A percentile compares a stretch with the other conserved stretches of the same genome.
Evolutionary conservation across 2,113 vertebrate genomes (phyloP).

Genomic region (Siphamia tubifer): DNA sequence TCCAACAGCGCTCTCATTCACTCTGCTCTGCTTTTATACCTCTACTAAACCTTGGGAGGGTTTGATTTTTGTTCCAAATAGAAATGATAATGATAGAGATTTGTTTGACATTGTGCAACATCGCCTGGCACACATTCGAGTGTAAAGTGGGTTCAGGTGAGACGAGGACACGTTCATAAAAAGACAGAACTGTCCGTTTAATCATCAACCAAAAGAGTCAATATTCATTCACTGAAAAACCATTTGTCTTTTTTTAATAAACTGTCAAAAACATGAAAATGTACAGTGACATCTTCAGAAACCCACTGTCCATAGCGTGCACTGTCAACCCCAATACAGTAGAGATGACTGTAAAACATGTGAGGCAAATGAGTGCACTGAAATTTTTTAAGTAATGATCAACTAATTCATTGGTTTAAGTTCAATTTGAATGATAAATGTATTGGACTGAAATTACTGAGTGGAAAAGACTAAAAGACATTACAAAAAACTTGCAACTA

Average conservation of each 20-base stretch:
- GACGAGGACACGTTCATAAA: neutral
- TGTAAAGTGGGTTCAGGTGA: neutral
- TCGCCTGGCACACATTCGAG: neutral
- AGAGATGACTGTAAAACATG: no score
- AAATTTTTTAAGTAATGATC: no score
- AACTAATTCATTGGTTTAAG: no score
- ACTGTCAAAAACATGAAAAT: neutral
- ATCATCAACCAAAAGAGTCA: neutral
- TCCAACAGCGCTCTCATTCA: neutral
- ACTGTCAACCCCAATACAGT: no score
- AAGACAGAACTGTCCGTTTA: neutral
- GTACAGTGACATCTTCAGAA: neutral
- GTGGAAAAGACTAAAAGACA: no score
- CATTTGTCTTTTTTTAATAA: neutral
- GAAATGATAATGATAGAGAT: slow-evolving; percentile 1
- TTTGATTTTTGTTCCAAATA: slow-evolving; percentile 29
- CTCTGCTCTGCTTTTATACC: slow-evolving; percentile 27
- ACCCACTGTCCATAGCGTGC: neutral
- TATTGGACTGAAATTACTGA: no score
- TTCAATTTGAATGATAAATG: no score
- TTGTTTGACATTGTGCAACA: slow-evolving; percentile 52
- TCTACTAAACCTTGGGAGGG: slow-evolving; percentile 22
- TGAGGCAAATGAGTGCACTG: no score
- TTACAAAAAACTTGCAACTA: no score
- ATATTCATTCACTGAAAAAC: neutral